Conservation (phyloP, 2,888 invertebrate genomes). For the Phortica magna region DNA sequence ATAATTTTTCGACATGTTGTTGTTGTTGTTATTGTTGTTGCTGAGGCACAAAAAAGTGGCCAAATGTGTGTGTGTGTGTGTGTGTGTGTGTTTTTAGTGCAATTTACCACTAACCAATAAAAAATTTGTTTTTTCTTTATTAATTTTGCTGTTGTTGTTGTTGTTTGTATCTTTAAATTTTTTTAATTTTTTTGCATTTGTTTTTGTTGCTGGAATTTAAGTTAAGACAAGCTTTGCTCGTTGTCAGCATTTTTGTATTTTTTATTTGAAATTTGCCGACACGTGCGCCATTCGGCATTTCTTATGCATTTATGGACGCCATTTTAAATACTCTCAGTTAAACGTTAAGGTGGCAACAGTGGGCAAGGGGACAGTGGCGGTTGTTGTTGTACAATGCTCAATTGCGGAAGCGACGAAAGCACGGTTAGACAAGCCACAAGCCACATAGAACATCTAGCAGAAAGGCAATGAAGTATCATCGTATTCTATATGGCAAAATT, state of each 20-base stretch:
- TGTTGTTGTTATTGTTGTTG: not conserved
- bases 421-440: not conserved
- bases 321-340: conserved; percentile 8
- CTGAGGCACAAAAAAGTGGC: not conserved
- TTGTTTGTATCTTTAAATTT: not conserved
- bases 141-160: not conserved
- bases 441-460: too few species aligned
- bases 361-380: not conserved
- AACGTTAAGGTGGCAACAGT: not conserved
- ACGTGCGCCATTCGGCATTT: conserved; percentile 17
- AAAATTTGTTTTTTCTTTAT: not conserved
- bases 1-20: conserved; percentile 28
- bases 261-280: conserved; percentile 40
- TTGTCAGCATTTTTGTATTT: conserved; percentile 37
- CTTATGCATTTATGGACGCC: conserved; percentile 8
- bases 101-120: conserved; percentile 5
- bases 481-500: conserved; percentile 35
- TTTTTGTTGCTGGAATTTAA: not conserved
- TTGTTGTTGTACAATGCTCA: not conserved
- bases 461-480: conserved; percentile 2
- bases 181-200: not conserved
- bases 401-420: conserved; percentile 23
- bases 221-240: not conserved
- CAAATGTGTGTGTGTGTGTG: conserved; percentile 3
- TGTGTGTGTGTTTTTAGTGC: conserved; percentile 4